Conservation (phyloP, 30 jellyfish, hydroid and myxozoan genomes). For the Sanderia malayensis region DNA sequence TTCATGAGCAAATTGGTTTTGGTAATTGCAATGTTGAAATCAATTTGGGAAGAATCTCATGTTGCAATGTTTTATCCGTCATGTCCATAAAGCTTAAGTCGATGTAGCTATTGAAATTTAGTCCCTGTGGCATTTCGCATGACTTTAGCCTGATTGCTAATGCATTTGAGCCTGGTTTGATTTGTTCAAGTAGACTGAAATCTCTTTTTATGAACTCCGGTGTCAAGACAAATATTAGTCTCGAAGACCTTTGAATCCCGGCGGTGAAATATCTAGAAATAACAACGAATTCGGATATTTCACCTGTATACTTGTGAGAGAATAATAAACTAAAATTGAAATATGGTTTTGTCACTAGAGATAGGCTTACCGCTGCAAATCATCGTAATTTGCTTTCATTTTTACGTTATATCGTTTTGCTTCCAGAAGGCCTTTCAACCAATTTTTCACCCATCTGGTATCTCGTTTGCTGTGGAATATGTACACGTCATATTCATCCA, state of each 20-base stretch:
- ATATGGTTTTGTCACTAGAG: too few species aligned
- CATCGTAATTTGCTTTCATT: constrained; percentile 23
- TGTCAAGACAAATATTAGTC: constrained; percentile 25
- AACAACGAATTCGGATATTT: too few species aligned
- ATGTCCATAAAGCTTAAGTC: constrained; percentile 41
- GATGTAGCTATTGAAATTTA: constrained; percentile 23
- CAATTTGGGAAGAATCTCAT: constrained; percentile 31
- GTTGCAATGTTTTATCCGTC: constrained; percentile 39
- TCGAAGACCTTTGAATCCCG: constrained; percentile 5
- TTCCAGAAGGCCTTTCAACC: constrained; percentile 38
- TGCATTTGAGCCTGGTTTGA: not conserved
- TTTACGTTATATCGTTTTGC: constrained; percentile 48
- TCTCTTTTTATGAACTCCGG: constrained; percentile 39
- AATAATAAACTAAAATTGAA: too few species aligned
- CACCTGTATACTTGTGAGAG: too few species aligned
- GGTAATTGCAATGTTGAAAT: constrained; percentile 46
- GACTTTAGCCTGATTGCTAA: constrained; percentile 7
- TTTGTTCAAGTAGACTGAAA: not conserved
- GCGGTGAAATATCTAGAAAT: constrained; percentile 1
- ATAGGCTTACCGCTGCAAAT: constrained; percentile 26
- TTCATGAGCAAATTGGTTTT: constrained; percentile 38
- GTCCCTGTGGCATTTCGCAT: constrained; percentile 31
- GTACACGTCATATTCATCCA: constrained; percentile 31
- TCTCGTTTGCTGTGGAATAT: constrained; percentile 32
- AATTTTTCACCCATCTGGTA: constrained; percentile 36